phyloP scores from a whole-genome alignment of 1,140 invertebrate species.

The Globodera rostochiensis region DNA sequence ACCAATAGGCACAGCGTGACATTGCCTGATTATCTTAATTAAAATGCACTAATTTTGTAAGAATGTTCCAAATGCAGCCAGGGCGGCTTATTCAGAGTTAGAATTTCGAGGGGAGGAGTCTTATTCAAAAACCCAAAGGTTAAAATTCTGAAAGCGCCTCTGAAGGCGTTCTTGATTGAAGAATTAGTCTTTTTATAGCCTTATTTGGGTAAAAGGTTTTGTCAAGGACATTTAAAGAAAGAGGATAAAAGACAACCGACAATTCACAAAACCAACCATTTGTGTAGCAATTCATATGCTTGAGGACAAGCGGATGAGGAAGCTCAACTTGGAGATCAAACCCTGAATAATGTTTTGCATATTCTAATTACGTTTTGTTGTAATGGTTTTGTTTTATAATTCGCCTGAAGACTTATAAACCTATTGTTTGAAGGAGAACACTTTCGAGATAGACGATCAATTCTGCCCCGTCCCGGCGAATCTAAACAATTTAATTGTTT shows the following conservation, averaged over 20 bases:
- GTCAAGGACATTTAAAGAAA: background rate
- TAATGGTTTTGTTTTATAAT: no score
- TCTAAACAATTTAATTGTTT: constrained; percentile 32
- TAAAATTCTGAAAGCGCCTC: no score
- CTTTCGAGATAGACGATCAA: constrained; percentile 53
- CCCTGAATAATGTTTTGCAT: constrained; percentile 21
- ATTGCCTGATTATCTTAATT: constrained; percentile 15
- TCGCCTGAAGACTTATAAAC: background rate
- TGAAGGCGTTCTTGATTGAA: no score
- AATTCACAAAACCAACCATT: no score
- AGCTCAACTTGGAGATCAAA: constrained; percentile 48
- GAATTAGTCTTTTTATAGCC: no score
- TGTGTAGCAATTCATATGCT: constrained; percentile 16
- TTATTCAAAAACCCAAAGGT: no score
- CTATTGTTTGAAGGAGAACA: constrained; percentile 51
- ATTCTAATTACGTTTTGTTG: no score
- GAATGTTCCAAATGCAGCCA: no score
- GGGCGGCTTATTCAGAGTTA: no score
- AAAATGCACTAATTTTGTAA: no score
- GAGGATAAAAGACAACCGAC: background rate
- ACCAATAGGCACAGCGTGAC: constrained; percentile 41
- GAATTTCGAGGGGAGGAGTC: no score
- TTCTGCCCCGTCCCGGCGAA: constrained; percentile 35
- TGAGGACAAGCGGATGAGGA: constrained; percentile 47
- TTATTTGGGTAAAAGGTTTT: background rate